These are phyloP conservation scores for Pituophis catenifer DNA, from an alignment of 2,113 vertebrate genomes.

Conservation along the genomic window DNA sequence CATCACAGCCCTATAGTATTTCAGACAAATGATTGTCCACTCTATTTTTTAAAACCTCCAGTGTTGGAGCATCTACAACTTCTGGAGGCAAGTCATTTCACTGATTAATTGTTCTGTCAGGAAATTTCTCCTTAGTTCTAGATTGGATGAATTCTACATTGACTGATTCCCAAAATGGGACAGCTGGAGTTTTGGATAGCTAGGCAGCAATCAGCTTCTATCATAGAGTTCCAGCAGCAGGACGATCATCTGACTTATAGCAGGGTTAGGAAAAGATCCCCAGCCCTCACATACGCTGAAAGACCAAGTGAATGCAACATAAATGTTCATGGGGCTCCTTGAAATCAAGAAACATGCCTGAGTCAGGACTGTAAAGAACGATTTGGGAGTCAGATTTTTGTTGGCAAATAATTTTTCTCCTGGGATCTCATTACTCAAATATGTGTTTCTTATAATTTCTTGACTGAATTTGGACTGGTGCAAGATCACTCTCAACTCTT, in stretches of 20 bases:
- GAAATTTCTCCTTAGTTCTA: too few relatives aligned
- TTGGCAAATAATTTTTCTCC: not conserved
- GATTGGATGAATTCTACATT: too few relatives aligned
- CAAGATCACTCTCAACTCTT: not conserved
- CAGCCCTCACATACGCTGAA: not conserved
- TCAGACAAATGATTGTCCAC: too few relatives aligned
- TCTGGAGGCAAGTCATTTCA: too few relatives aligned
- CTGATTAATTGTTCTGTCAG: too few relatives aligned
- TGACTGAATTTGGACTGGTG: not conserved
- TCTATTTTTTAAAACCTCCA: too few relatives aligned
- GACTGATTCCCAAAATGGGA: conserved; percentile 67
- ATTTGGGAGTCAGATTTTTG: not conserved
- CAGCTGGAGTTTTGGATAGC: conserved; percentile 53
- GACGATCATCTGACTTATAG: not conserved
- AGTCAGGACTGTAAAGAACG: not conserved
- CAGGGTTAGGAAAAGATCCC: not conserved
- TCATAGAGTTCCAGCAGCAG: not conserved
- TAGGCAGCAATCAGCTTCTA: not conserved
- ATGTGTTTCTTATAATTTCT: not conserved
- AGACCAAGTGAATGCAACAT: not conserved
- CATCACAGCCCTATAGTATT: too few relatives aligned
- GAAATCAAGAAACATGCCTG: not conserved
- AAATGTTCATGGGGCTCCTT: not conserved
- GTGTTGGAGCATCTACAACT: too few relatives aligned
- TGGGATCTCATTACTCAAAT: not conserved